Conservation (phyloP, 2,888 invertebrate species). For the Julus scandinavius region DNA sequence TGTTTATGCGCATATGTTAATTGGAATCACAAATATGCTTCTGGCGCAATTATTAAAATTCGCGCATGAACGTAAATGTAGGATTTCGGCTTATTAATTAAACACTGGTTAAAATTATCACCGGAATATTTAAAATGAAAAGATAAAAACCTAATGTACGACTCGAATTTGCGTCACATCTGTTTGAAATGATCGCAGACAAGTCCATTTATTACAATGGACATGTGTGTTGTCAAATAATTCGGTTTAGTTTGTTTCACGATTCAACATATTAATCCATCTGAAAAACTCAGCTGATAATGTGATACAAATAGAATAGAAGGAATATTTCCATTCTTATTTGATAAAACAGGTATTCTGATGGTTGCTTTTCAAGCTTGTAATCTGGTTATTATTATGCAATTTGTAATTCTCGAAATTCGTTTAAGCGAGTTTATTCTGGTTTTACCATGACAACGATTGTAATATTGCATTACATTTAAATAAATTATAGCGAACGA, state of each 20-base stretch:
- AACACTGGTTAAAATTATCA: background rate
- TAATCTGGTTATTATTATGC: background rate
- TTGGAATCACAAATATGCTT: background rate
- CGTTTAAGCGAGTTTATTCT: background rate
- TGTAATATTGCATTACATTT: background rate
- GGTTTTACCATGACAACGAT: background rate
- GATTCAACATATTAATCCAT: background rate
- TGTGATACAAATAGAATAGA: background rate
- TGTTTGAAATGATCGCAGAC: too few species aligned
- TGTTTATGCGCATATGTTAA: background rate
- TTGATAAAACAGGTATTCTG: background rate
- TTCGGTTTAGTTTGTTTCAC: too few species aligned
- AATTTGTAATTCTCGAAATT: background rate
- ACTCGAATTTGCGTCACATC: too few species aligned
- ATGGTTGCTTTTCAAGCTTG: background rate
- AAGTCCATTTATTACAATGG: too few species aligned
- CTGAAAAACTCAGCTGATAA: background rate
- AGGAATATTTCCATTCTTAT: background rate
- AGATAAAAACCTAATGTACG: too few species aligned
- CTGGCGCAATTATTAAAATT: background rate
- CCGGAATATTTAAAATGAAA: too few species aligned
- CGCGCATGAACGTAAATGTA: background rate
- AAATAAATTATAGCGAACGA: too few species aligned
- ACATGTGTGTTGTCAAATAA: too few species aligned
- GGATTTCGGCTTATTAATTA: background rate